Evolutionary conservation across 1,140 invertebrate genomes (phyloP).

Genomic region (Acyrthosiphon pisum): DNA sequence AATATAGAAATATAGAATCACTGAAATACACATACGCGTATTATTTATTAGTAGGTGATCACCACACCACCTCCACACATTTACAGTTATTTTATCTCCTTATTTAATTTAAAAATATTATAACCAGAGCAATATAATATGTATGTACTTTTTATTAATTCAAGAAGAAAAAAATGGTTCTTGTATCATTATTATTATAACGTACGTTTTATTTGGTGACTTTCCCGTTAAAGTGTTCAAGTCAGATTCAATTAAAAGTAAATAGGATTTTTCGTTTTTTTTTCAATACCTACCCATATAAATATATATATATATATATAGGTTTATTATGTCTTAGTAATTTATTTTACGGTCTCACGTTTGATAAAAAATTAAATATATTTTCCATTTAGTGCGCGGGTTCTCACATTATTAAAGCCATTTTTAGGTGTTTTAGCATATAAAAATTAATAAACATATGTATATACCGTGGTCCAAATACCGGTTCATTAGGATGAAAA

Average conservation of each 20-base stretch:
- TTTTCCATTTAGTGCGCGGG: neutral
- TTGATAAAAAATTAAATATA: neutral
- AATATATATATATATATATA: neutral
- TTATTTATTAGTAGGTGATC: neutral
- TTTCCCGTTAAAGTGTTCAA: neutral
- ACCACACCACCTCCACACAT: neutral
- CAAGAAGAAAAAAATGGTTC: neutral
- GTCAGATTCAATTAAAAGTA: neutral
- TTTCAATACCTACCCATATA: neutral
- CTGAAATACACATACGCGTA: neutral
- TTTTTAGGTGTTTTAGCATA: neutral
- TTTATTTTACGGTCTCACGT: conserved; percentile 6
- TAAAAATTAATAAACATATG: neutral
- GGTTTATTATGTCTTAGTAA: neutral
- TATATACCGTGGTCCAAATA: neutral
- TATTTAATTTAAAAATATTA: neutral
- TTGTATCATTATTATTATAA: neutral
- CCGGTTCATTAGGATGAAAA: neutral
- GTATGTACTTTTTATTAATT: neutral
- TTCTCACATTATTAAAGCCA: neutral
- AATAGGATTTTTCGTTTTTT: neutral
- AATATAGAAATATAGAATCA: neutral
- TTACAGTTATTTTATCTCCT: neutral
- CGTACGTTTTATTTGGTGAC: neutral
- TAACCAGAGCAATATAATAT: neutral